Conservation (phyloP, 2,888 invertebrate species). For the Philonicus albiceps region DNA sequence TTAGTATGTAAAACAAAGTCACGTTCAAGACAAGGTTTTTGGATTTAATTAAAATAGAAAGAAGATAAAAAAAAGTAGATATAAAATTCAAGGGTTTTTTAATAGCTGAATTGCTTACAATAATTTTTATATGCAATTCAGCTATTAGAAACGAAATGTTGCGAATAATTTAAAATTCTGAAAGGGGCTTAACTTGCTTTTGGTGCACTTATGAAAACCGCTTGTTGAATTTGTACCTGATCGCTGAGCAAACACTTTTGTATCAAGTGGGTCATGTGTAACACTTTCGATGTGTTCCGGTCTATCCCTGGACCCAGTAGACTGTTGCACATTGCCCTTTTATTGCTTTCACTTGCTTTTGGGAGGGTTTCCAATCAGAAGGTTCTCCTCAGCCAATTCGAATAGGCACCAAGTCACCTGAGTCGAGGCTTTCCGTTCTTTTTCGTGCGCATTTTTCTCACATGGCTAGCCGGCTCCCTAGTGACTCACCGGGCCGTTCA, state of each 20-base stretch:
- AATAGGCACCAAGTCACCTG: neutral
- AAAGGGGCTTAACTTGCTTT: neutral
- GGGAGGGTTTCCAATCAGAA: neutral
- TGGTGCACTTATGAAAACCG: neutral
- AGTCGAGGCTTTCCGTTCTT: neutral
- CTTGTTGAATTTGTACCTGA: neutral
- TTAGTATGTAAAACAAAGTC: neutral
- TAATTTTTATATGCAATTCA: neutral
- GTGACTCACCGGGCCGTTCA: neutral
- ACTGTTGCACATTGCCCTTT: neutral
- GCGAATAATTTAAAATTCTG: neutral
- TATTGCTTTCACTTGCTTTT: neutral
- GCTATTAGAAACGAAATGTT: neutral
- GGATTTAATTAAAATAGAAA: neutral
- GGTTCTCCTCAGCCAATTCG: neutral
- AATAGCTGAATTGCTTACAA: neutral
- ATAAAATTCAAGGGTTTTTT: neutral
- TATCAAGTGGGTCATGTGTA: slow-evolving; percentile 27
- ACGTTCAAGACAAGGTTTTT: neutral
- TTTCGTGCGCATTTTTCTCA: neutral
- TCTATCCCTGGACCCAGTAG: neutral
- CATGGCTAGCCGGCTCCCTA: neutral
- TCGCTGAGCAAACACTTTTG: slow-evolving; percentile 29
- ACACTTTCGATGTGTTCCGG: neutral
- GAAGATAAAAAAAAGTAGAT: neutral